phyloP scores from a whole-genome alignment of 1,140 invertebrate species.

The Drosophila quadrilineata region DNA sequence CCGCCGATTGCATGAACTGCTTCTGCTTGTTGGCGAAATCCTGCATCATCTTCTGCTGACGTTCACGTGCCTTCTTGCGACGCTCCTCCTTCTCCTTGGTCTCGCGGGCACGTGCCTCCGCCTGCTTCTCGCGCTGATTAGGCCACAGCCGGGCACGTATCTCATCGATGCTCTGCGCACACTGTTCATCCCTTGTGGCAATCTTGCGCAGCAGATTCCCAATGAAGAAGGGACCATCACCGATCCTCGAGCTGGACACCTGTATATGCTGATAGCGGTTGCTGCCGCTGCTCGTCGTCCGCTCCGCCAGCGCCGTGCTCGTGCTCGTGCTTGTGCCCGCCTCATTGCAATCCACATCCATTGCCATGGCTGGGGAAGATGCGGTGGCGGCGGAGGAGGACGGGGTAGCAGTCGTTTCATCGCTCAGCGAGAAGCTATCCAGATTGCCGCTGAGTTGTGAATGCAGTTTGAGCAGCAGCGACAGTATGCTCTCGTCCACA shows the following conservation, averaged over 20 bases:
- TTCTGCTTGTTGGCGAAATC: constrained; percentile 96
- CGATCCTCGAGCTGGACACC: constrained; percentile 84
- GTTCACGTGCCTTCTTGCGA: constrained; percentile 90
- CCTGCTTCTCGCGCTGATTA: constrained; percentile 88
- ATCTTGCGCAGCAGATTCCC: constrained; percentile 89
- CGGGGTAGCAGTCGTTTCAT: too few species aligned
- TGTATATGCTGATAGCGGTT: constrained; percentile 57
- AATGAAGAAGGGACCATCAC: constrained; percentile 94
- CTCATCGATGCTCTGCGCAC: constrained; percentile 86
- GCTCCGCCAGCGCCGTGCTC: constrained; percentile 52
- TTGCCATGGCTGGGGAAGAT: constrained; percentile 22
- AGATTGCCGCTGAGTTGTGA: constrained; percentile 92
- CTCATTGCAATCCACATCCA: constrained; percentile 78
- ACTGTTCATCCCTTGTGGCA: constrained; percentile 86
- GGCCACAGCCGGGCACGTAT: constrained; percentile 89
- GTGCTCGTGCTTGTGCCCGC: constrained; percentile 60
- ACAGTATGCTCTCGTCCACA: constrained; percentile 95
- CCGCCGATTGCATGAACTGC: constrained; percentile 93
- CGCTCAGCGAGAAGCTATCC: constrained; percentile 87
- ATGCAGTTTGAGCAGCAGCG: constrained; percentile 95
- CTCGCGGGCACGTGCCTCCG: constrained; percentile 87
- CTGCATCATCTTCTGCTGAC: constrained; percentile 95
- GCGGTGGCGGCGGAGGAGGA: not conserved
- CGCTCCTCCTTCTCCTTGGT: constrained; percentile 90
- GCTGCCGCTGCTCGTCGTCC: not conserved